A percentile compares a stretch with the other conserved stretches of the same genome.
Conservation (phyloP, 2,797 vertebrate genomes). For the Pseudochirops corinnae region DNA sequence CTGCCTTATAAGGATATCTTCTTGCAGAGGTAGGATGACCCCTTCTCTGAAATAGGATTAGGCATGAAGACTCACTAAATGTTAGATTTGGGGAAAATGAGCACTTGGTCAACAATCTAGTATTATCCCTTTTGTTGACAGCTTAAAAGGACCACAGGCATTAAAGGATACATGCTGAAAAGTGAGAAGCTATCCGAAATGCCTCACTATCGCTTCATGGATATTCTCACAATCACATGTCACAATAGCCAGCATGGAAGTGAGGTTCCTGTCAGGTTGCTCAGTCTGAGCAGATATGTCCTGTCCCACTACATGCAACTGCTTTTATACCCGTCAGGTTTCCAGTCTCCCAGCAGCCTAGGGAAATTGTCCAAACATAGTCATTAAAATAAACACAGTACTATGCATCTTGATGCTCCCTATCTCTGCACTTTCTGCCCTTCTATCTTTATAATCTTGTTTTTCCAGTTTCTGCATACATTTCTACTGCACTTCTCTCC, state of each 20-base stretch:
- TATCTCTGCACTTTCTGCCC: neutral
- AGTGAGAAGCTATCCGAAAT: neutral
- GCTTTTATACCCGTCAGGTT: neutral
- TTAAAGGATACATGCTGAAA: neutral
- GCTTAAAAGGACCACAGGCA: neutral
- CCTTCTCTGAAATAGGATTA: neutral
- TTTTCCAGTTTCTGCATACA: neutral
- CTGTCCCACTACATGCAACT: neutral
- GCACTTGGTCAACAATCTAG: neutral
- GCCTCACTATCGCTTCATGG: neutral
- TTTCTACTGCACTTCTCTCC: neutral
- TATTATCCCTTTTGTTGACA: neutral
- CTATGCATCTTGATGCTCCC: neutral
- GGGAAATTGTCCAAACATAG: neutral
- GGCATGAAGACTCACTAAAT: neutral
- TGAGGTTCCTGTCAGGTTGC: neutral
- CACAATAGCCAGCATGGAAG: neutral
- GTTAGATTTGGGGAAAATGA: neutral
- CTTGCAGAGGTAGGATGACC: neutral
- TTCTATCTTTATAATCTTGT: neutral
- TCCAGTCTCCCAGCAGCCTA: neutral
- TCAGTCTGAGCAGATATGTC: neutral
- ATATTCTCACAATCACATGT: neutral
- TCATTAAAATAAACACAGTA: neutral
- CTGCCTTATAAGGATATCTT: neutral